Percentiles rank a stretch among this genome's conserved stretches.
These are phyloP conservation scores for Empidonax alnorum DNA, from an alignment of 2,113 vertebrate species.

Conservation along the genomic window DNA sequence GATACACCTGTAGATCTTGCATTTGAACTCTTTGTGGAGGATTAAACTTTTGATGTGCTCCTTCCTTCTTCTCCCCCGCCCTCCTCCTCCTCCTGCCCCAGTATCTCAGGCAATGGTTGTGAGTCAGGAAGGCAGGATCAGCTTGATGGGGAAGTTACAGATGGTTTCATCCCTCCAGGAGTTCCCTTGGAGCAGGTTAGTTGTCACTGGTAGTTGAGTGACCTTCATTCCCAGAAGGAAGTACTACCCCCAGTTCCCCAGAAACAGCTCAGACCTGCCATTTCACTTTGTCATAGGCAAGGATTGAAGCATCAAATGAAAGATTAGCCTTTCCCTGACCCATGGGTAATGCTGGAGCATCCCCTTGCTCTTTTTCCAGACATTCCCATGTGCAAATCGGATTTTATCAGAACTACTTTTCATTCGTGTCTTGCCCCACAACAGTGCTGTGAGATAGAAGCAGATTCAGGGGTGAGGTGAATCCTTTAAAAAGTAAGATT, in stretches of 20 bases:
- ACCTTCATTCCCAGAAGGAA: neutral
- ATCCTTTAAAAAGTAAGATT: neutral
- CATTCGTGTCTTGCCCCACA: neutral
- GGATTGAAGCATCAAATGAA: neutral
- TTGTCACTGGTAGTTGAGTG: neutral
- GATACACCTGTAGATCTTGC: constrained; percentile 35
- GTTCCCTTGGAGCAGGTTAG: neutral
- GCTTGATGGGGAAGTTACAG: neutral
- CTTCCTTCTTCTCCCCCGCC: neutral
- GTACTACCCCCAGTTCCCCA: neutral
- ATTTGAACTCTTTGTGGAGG: neutral
- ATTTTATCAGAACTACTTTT: neutral
- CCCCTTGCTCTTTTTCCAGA: neutral
- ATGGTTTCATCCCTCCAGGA: neutral
- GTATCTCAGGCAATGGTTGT: neutral
- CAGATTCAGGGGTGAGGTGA: neutral
- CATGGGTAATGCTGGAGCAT: neutral
- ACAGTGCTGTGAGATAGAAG: neutral
- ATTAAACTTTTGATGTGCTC: constrained; percentile 24
- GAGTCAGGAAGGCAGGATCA: neutral
- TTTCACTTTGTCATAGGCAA: neutral
- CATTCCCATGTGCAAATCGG: neutral
- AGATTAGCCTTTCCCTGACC: neutral
- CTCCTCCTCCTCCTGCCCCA: neutral
- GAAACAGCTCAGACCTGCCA: neutral